Evolutionary conservation across 2,888 invertebrate species (phyloP), one percentile per base, ranked within the genome.

Genomic region (Onthophagus sagittarius): DNA sequence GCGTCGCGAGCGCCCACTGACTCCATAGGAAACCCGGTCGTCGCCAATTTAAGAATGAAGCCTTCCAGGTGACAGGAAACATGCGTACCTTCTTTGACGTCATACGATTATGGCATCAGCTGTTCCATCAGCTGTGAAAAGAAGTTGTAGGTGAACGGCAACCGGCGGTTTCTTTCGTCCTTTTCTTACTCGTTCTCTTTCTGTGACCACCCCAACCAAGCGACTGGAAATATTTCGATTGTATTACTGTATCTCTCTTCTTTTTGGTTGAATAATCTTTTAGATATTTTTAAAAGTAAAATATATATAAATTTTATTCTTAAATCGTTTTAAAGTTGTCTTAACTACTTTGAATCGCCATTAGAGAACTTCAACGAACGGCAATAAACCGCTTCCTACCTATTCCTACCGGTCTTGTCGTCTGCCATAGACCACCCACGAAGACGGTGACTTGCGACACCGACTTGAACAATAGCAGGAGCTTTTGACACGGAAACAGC

Each of bases 41-140:
- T 69, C 70, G 73, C 72, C 73, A 75, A 74, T 77, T 78, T 75
- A 77, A 78, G 78, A 79, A 79, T 78, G 79, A 77, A 75, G 75
- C 76, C 75, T 76, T 77, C 83, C 83, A 83, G 83, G 83, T 83
- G 83, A 82, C 82, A 82, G 82, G 82, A 82, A 83, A 79, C 81
- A 80, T 81, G 79, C 80, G 79, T 80, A 81, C 79, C 78, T 53
- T 11, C 39, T 76, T 80, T 83, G 82, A 83, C 83, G 82, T 82
- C 81, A 82, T 74, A 74, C 77, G 78, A 79, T 78, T 78, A 79
- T 76, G 73, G 78, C 81, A 82, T 82, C 83, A 83, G 83, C 82
- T 83, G 83, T 80, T 79, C 78, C 77, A 81, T 81, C 82, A 82
- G 82, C 81, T 81, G 82, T 77, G 76, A 77, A 77, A 75, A 77